phyloP scores from a whole-genome alignment of 37 sponge, comb jelly and placozoan genomes.

The Aplysina aerophoba region DNA sequence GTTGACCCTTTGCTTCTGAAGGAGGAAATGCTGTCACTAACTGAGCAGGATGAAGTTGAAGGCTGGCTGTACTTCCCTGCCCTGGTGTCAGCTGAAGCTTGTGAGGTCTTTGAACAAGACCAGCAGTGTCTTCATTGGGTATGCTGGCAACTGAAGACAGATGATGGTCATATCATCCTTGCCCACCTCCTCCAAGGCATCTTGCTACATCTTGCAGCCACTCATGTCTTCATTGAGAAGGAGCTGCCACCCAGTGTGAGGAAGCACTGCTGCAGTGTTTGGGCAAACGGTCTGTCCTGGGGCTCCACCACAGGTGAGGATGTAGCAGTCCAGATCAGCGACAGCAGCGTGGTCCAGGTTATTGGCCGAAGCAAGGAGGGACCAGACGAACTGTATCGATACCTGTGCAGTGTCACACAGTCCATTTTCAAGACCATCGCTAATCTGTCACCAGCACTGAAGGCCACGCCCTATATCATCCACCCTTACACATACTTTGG shows the following conservation, averaged over 20 bases:
- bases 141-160: not conserved
- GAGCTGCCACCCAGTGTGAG: not conserved
- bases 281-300: too few species aligned
- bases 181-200: too few species aligned
- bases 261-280: not conserved
- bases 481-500: not conserved
- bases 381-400: not conserved
- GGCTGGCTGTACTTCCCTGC: too few species aligned
- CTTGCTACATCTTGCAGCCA: not conserved
- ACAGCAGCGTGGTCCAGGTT: too few species aligned
- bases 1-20: too few species aligned
- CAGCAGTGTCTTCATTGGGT: not conserved
- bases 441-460: not conserved
- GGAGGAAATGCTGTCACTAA: too few species aligned
- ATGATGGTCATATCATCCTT: too few species aligned
- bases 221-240: not conserved
- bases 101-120: not conserved
- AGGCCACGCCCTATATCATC: not conserved
- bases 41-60: too few species aligned
- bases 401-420: not conserved
- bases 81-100: too few species aligned
- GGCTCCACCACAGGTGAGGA: too few species aligned
- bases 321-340: too few species aligned
- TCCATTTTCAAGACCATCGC: not conserved
- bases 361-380: not conserved